phyloP scores from a whole-genome alignment of 1,140 invertebrate species.

The Cherax destructor region DNA sequence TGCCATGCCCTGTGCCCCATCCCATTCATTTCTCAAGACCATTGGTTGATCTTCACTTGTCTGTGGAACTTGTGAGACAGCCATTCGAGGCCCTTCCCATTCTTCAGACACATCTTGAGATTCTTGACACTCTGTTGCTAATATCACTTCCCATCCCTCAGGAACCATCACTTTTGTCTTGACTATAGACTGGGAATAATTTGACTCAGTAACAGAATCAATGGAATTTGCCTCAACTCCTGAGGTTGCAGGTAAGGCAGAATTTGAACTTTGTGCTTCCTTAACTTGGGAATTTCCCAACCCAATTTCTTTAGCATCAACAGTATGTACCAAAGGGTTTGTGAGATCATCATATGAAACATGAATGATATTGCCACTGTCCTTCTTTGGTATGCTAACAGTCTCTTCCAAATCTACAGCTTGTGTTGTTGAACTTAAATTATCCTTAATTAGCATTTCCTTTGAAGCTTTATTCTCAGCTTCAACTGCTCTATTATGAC shows the following conservation, averaged over 20 bases:
- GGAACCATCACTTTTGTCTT: slow-evolving; percentile 38
- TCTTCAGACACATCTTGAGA: slow-evolving; percentile 44
- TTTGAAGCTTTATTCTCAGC: not conserved
- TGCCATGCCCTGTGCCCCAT: slow-evolving; percentile 34
- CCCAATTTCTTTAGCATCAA: slow-evolving; percentile 43
- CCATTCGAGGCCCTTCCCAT: slow-evolving; percentile 35
- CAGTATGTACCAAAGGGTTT: slow-evolving; percentile 57
- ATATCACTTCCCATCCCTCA: slow-evolving; percentile 57
- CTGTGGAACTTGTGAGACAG: slow-evolving; percentile 35
- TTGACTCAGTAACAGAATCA: slow-evolving; percentile 19
- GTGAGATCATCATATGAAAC: slow-evolving; percentile 48
- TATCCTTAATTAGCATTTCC: not conserved
- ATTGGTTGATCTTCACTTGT: slow-evolving; percentile 30
- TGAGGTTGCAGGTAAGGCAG: slow-evolving; percentile 5
- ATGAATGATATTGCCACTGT: slow-evolving; percentile 36
- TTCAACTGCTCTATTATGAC: not conserved
- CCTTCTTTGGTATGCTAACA: slow-evolving; percentile 45
- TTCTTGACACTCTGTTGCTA: slow-evolving; percentile 29
- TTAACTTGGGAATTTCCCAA: slow-evolving; percentile 3
- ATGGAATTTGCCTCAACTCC: slow-evolving; percentile 11
- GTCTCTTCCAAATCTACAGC: slow-evolving; percentile 55
- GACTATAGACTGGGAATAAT: slow-evolving; percentile 21
- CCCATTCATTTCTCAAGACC: slow-evolving; percentile 45
- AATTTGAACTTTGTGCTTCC: slow-evolving; percentile 20
- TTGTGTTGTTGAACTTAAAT: slow-evolving; percentile 35